Evolutionary conservation across 2,888 invertebrate genomes (phyloP).

Genomic region (Limulus polyphemus): DNA sequence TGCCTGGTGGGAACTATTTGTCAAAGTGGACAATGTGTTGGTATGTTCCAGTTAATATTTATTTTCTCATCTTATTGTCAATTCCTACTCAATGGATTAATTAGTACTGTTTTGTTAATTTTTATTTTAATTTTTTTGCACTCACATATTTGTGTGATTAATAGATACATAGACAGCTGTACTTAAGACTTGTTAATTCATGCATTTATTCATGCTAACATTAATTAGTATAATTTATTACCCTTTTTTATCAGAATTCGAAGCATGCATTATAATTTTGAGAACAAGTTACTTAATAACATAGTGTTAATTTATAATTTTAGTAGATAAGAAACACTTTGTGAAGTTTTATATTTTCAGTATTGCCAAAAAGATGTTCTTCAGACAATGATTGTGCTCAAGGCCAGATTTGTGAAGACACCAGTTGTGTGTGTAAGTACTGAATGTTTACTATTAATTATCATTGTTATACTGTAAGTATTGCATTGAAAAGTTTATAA

Average conservation of each 20-base stretch:
- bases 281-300: neutral
- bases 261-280: constrained; percentile 3
- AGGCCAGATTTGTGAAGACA: constrained; percentile 50
- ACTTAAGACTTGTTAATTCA: neutral
- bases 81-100: no score
- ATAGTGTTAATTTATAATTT: neutral
- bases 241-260: no score
- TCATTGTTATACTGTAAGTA: no score
- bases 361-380: constrained; percentile 40
- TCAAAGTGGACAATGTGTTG: constrained; percentile 27
- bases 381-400: constrained; percentile 58
- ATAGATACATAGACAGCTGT: no score
- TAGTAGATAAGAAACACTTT: neutral
- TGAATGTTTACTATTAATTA: neutral
- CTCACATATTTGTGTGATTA: no score
- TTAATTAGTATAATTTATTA: no score
- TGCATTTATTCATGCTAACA: no score
- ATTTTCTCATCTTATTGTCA: no score
- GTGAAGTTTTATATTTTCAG: constrained; percentile 3
- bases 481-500: no score
- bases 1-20: constrained; percentile 52
- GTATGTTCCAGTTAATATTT: constrained; percentile 5
- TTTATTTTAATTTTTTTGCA: no score
- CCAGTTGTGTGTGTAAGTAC: constrained; percentile 22
- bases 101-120: no score